Conservation (phyloP, 2,113 vertebrate genomes). For the Peromyscus leucopus region DNA sequence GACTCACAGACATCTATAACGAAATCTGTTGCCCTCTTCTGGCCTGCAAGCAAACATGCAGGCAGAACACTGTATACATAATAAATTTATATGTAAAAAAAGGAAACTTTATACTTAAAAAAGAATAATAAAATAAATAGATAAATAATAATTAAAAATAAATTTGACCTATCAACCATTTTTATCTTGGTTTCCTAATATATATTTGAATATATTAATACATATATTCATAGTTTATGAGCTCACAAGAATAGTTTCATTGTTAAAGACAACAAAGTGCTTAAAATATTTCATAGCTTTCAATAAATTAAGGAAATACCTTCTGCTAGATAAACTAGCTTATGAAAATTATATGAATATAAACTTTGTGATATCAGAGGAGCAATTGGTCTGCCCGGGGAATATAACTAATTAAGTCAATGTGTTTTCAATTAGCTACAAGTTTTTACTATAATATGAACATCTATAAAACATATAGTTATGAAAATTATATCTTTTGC, state of each 20-base stretch:
- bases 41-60: no score
- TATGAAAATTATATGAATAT: not conserved
- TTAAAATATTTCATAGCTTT: slow-evolving; percentile 1
- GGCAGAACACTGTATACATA: no score
- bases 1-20: no score
- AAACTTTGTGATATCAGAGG: not conserved
- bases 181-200: not conserved
- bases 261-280: not conserved
- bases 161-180: not conserved
- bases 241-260: not conserved
- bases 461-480: slow-evolving; percentile 16
- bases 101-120: no score
- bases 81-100: no score
- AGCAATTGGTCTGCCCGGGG: not conserved
- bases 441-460: not conserved
- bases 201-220: not conserved
- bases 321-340: not conserved
- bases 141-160: no score
- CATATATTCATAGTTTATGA: not conserved
- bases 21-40: no score
- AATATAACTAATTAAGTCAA: slow-evolving; percentile 61
- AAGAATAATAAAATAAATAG: no score
- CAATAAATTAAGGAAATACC: not conserved
- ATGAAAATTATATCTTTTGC: not conserved
- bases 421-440: not conserved